Percentiles rank a stretch among this genome's conserved stretches.
These are phyloP conservation scores for Alethe diademata DNA, from an alignment of 2,113 vertebrate species.

Conservation along the genomic window DNA sequence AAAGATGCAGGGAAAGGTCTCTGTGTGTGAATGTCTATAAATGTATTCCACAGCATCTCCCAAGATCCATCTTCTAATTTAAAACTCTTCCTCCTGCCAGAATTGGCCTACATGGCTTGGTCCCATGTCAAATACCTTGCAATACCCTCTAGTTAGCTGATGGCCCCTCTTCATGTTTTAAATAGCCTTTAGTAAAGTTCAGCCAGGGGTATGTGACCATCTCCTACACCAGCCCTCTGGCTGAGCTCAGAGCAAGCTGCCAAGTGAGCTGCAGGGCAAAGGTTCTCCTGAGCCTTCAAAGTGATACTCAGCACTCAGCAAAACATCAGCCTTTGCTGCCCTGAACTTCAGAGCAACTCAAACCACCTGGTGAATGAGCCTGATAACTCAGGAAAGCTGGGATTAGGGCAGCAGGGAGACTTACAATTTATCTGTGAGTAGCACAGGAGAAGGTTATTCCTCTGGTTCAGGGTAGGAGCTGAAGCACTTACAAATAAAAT, in stretches of 20 bases:
- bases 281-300: not conserved
- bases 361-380: not conserved
- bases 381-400: not conserved
- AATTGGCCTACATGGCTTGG: not conserved
- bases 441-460: not conserved
- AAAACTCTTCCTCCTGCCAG: not conserved
- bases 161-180: not conserved
- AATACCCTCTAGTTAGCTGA: not conserved
- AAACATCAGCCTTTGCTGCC: not conserved
- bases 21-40: accelerated
- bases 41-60: not conserved
- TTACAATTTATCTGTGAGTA: not conserved
- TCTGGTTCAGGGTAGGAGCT: not conserved
- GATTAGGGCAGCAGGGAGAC: not conserved
- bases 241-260: not conserved
- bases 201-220: accelerated
- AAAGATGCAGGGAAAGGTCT: not conserved
- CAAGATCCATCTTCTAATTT: not conserved
- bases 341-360: not conserved
- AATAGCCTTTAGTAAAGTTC: not conserved
- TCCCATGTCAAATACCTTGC: not conserved
- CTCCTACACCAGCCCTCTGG: not conserved
- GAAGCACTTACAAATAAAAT: not conserved
- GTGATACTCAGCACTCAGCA: not conserved
- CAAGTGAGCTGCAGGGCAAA: not conserved